phyloP scores from a whole-genome alignment of 2,888 invertebrate species.

The Athalia circularis region DNA sequence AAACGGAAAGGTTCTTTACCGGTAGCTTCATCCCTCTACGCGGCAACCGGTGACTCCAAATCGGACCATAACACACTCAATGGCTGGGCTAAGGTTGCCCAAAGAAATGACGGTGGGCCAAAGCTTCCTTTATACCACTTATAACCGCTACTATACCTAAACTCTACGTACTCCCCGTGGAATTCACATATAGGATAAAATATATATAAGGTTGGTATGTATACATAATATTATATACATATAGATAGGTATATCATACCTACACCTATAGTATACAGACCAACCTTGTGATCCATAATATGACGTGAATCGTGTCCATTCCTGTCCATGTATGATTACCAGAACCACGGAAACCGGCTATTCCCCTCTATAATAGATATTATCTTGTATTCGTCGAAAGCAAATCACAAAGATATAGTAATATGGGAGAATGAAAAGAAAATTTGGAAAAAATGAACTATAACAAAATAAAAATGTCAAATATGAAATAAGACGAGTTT shows the following conservation, averaged over 20 bases:
- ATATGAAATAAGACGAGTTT: not conserved
- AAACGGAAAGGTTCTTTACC: constrained; percentile 38
- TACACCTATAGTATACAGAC: too few relatives aligned
- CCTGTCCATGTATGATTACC: too few relatives aligned
- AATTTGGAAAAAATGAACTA: not conserved
- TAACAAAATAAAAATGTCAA: too few relatives aligned
- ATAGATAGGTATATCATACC: not conserved
- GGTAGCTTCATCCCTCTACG: not conserved
- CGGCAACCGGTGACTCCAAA: constrained; percentile 28
- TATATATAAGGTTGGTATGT: not conserved
- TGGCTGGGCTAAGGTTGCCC: constrained; percentile 32
- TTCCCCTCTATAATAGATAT: too few relatives aligned
- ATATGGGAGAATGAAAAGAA: not conserved
- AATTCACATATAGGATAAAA: not conserved
- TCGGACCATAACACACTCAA: constrained; percentile 43
- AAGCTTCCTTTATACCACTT: constrained; percentile 33
- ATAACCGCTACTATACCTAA: constrained; percentile 5
- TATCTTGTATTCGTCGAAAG: too few relatives aligned
- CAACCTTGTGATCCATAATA: too few relatives aligned
- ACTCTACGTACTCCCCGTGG: not conserved
- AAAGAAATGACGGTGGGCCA: constrained; percentile 15
- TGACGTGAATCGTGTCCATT: too few relatives aligned
- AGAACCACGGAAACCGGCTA: too few relatives aligned
- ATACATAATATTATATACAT: not conserved
- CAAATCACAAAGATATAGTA: not conserved